Base-by-base conservation (phyloP, 2,888 invertebrate species). In the Caenorhabditis sp. region DNA sequence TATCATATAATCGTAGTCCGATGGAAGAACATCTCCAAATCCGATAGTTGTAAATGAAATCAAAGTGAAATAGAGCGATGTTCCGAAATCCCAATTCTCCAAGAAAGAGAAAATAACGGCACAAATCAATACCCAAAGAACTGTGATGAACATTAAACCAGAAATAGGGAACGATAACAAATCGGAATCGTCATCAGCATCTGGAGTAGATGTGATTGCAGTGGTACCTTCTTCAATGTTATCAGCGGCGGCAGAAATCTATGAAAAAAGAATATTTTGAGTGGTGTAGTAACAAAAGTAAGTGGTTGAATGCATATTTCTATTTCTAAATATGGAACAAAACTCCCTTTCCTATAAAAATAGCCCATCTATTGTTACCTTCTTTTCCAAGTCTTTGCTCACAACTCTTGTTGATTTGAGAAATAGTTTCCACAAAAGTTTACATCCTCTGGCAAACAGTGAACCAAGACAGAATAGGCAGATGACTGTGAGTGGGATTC, bases 401-500 rank as follows among this genome's bases (percentile, higher is more conserved):
- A 87, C 76, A 63, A 79, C 77, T 27, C 76, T 63, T 1, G 80
- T 80, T 1, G 81, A 75, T 59, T 70, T 75, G 23, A 80, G 56
- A 49, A 80, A 65, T 3, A 76, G 21, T 50, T 75, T 77, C 82
- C 85, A 85, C 14, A 83, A 21, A 12, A 77, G 52, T 58, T 78
- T 77, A 57, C 83, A 84, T 25, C 77, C 63, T 43, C 73, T 78
- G 14, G 87, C 86, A 61, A 86, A 86, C 17, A 84, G 36, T 43
- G 69, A 67, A 63, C 87, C 87, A 27, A 87, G 76, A 31, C 78
- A 78, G 67, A 84, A 80, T 8, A 87, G 75, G 38, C 80, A 73
- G 69, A 87, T 80, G 67, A 87, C 78, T 56, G 86, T 81, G 59
- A 87, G 76, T 26, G 87, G 87, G 63, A 87, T 87, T 21, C 83